Evolutionary conservation across 1,140 invertebrate genomes (phyloP), one percentile per base, ranked within the genome.

Genomic region (Aphelinus certus): DNA sequence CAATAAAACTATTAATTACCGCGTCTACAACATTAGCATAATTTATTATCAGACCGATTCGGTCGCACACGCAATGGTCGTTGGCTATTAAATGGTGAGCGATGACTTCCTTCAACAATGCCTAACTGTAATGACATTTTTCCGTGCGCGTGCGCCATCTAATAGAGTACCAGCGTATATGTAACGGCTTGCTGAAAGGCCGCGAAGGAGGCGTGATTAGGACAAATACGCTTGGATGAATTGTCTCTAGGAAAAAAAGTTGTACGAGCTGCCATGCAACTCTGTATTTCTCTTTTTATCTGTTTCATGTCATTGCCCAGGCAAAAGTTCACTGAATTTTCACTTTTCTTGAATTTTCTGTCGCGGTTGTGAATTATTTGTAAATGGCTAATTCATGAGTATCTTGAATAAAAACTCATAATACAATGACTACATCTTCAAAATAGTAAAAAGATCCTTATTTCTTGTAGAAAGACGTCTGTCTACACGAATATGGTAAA

Each of bases 71-170:
- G 43, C 45, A 76, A 65, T 49, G 6, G 51, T 45, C 61, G 43
- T 65, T 53, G 3, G 48, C 55, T 45, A 71, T 71, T 67, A 71
- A 67, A 62, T 61, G 3, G 45, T 57, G 57, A 68, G 75, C 64
- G 49, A 71, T 55, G 55, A 67, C 68, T 76, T 65, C 56, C 68
- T 65, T 42, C 7, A 51, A 72, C 66, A 76, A 76, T 69, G 57
- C 49, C 58, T 65, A 73, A 69, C 71, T 53, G 70, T 69, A 73
- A 73, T 64, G 70, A 76, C 71, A 73, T 69, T 76, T 73, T 73
- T 76, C 74, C 71, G 58, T 62, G 75, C 26, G 62, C 67, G 9
- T 57, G 63, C 47, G 62, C 26, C 62, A 71, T 70, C 61, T 61
- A 60, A 71, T 66, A 42, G 45, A 49, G 10, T 61, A 10, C 5